Evolutionary conservation across 2,113 vertebrate species (phyloP).

Genomic region (Rhea americana): DNA sequence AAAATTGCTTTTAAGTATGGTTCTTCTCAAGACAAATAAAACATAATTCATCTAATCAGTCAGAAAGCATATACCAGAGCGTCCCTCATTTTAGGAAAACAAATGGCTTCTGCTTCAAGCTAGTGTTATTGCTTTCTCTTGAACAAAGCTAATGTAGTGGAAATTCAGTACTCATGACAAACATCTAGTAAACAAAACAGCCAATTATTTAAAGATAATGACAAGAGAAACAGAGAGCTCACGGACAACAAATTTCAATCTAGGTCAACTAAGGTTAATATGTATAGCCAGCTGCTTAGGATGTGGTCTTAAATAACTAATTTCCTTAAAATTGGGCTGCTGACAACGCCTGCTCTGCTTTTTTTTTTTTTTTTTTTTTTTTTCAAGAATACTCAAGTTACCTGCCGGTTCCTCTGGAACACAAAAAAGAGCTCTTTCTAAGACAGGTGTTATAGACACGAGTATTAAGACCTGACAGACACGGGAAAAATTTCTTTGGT

Average conservation of each 20-base stretch:
- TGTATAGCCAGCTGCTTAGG: background rate
- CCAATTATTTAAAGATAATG: slow-evolving; percentile 32
- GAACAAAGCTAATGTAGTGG: slow-evolving; percentile 12
- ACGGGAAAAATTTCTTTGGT: background rate
- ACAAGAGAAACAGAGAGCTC: background rate
- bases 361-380: background rate
- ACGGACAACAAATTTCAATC: background rate
- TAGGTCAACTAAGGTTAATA: slow-evolving; percentile 10
- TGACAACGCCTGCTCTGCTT: background rate
- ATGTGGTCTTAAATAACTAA: background rate
- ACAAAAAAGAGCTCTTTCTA: background rate
- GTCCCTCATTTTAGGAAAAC: slow-evolving; percentile 15
- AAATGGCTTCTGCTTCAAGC: slow-evolving; percentile 16
- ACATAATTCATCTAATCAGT: slow-evolving; percentile 50
- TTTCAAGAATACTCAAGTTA: background rate
- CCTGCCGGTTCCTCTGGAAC: background rate
- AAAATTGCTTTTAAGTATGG: slow-evolving; percentile 28
- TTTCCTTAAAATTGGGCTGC: slow-evolving; percentile 11
- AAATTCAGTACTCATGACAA: slow-evolving; percentile 19
- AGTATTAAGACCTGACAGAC: background rate
- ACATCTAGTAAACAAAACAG: slow-evolving; percentile 2
- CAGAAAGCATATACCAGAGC: background rate
- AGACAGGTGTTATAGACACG: accelerated
- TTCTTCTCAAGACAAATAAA: slow-evolving; percentile 54
- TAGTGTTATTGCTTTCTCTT: slow-evolving; percentile 19